Evolutionary conservation across 2,113 vertebrate species (phyloP).

Genomic region (Chauna torquata): DNA sequence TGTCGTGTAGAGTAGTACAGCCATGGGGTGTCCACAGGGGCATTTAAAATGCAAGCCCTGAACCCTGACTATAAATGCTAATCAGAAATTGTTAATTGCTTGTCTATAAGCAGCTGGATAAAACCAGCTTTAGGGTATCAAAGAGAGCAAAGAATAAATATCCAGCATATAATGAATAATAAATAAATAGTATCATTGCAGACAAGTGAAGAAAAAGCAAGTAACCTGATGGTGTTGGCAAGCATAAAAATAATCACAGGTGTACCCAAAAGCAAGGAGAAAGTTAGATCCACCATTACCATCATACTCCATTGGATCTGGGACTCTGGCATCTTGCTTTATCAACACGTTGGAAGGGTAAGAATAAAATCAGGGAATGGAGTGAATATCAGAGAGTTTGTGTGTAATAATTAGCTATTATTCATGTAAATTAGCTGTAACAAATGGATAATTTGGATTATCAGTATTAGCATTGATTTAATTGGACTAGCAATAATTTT

Average conservation of each 20-base stretch:
- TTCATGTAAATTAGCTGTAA: neutral
- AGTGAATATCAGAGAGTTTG: neutral
- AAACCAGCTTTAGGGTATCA: neutral
- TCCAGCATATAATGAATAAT: neutral
- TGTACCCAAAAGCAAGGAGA: neutral
- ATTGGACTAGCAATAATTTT: neutral
- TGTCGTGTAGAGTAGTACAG: neutral
- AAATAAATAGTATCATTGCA: neutral
- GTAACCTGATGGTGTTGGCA: neutral
- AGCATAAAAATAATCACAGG: neutral
- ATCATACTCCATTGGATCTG: neutral
- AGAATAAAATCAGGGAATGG: neutral
- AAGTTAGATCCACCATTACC: neutral
- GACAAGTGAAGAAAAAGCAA: neutral
- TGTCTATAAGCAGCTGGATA: neutral
- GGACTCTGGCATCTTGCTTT: neutral
- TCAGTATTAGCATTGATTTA: neutral
- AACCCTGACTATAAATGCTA: rapidly evolving
- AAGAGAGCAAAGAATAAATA: neutral
- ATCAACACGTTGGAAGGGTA: neutral
- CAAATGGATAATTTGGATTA: neutral
- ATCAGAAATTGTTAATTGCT: rapidly evolving
- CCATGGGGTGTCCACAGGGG: rapidly evolving
- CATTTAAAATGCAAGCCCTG: neutral
- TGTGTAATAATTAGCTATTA: neutral